These are phyloP conservation scores for Pseudopleuronectes americanus DNA, from an alignment of 2,797 vertebrate species.

Conservation along the genomic window DNA sequence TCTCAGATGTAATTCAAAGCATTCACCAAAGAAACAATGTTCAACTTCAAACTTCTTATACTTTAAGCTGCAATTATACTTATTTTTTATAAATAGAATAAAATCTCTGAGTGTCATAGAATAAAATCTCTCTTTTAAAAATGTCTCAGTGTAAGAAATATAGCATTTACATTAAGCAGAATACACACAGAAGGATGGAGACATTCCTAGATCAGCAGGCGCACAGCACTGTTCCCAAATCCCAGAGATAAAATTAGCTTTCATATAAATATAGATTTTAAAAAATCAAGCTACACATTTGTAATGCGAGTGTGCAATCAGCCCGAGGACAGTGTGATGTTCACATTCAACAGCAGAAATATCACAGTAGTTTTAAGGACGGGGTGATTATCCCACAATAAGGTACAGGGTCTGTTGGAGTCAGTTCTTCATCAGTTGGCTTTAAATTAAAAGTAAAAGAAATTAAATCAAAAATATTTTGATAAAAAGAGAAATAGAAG, in stretches of 20 bases:
- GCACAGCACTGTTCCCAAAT: slow-evolving; percentile 70
- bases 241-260: slow-evolving; percentile 46
- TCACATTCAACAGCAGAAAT: slow-evolving; percentile 40
- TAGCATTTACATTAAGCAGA: slow-evolving; percentile 51
- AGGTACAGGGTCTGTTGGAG: slow-evolving; percentile 45
- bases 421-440: slow-evolving; percentile 26
- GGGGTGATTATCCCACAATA: slow-evolving; percentile 54
- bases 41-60: slow-evolving; percentile 42
- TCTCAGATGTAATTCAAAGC: slow-evolving; percentile 52
- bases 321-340: slow-evolving; percentile 11
- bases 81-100: slow-evolving; percentile 73
- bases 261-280: slow-evolving; percentile 57
- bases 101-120: slow-evolving; percentile 63
- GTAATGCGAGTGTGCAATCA: slow-evolving; percentile 46
- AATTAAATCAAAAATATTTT: not conserved
- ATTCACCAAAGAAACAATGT: slow-evolving; percentile 47
- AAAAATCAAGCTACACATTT: slow-evolving; percentile 56
- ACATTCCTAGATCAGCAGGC: slow-evolving; percentile 61
- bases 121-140: slow-evolving; percentile 69
- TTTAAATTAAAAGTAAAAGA: slow-evolving; percentile 9
- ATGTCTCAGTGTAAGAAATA: slow-evolving; percentile 63
- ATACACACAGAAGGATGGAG: slow-evolving; percentile 46
- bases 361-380: slow-evolving; percentile 53
- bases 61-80: slow-evolving; percentile 57
- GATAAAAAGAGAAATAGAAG: slow-evolving; percentile 14